Evolutionary conservation across 2,888 invertebrate species (phyloP).

Genomic region (Synanthedon andrenaeformis): DNA sequence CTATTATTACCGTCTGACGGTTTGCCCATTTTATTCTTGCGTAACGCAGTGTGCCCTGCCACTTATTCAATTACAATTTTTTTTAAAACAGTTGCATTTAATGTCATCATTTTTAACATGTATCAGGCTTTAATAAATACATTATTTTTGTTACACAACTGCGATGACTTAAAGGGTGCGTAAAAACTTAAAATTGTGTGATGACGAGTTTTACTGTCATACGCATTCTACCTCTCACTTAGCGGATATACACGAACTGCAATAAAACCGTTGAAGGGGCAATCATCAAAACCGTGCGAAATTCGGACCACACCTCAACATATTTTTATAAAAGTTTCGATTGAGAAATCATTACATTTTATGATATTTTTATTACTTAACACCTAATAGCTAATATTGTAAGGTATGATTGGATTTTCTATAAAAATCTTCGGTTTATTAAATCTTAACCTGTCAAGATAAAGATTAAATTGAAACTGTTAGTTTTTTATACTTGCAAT

Average conservation of each 20-base stretch:
- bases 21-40: too few relatives aligned
- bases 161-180: too few relatives aligned
- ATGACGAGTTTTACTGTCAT: slow-evolving; percentile 23
- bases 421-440: not conserved
- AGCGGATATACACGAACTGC: slow-evolving; percentile 43
- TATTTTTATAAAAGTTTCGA: not conserved
- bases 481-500: too few relatives aligned
- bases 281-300: slow-evolving; percentile 41
- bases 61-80: too few relatives aligned
- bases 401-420: not conserved
- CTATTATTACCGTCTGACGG: too few relatives aligned
- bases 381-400: not conserved
- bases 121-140: too few relatives aligned
- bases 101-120: too few relatives aligned
- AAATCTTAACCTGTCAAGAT: too few relatives aligned
- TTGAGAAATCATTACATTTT: not conserved
- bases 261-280: slow-evolving; percentile 32
- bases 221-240: slow-evolving; percentile 44
- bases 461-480: too few relatives aligned
- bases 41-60: too few relatives aligned
- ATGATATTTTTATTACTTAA: not conserved
- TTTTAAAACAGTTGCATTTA: too few relatives aligned
- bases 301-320: slow-evolving; percentile 40
- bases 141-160: too few relatives aligned
- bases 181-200: not conserved